These are phyloP conservation scores for Macrotis lagotis DNA, from an alignment of 2,113 vertebrate genomes.

Conservation along the genomic window DNA sequence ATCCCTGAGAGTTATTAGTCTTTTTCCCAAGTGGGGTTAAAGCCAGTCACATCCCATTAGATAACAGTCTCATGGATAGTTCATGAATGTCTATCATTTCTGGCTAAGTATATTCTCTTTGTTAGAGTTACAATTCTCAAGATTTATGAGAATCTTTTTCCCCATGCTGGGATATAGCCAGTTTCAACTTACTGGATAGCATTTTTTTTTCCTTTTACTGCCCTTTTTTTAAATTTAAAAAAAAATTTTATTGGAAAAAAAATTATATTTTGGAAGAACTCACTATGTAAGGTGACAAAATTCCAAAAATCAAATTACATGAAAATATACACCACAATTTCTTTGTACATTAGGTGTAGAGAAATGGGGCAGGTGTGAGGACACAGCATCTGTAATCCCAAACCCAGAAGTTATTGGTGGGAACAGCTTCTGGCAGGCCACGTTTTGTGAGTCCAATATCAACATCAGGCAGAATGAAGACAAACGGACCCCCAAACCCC, in stretches of 20 bases:
- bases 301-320: slow-evolving; percentile 97
- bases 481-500: slow-evolving; percentile 78
- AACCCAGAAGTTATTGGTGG: slow-evolving; percentile 84
- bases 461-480: slow-evolving; percentile 82
- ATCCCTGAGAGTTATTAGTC: no score
- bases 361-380: slow-evolving; percentile 80
- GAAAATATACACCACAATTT: slow-evolving; percentile 99
- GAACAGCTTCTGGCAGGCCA: slow-evolving; percentile 89
- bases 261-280: slow-evolving; percentile 99
- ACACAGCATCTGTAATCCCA: slow-evolving; percentile 82
- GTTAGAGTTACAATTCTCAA: no score
- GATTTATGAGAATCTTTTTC: no score
- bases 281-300: slow-evolving; percentile 96
- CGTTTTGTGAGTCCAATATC: slow-evolving; percentile 89
- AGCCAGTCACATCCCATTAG: no score
- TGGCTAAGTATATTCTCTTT: no score
- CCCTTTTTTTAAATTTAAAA: no score
- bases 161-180: no score
- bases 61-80: no score
- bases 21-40: no score
- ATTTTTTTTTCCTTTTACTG: no score
- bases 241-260: slow-evolving; percentile 97
- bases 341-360: slow-evolving; percentile 97
- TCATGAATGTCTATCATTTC: no score
- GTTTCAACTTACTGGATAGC: no score